Conservation (phyloP, 2,888 invertebrate species). For the Oscheius sp. region DNA sequence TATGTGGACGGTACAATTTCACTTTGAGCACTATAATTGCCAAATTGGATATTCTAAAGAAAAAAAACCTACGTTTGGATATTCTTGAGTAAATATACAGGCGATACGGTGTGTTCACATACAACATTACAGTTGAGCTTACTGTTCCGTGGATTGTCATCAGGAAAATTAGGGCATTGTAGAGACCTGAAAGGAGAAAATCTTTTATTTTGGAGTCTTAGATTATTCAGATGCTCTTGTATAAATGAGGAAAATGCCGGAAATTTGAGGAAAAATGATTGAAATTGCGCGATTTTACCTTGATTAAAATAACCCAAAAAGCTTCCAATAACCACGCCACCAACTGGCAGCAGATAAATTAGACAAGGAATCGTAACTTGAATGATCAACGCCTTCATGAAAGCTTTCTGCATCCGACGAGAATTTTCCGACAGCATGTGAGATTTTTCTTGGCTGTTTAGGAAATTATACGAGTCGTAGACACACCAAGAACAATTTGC, state of each 20-base stretch:
- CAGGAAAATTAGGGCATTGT: not conserved
- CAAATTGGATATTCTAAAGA: not conserved
- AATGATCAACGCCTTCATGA: not conserved
- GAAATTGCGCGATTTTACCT: not conserved
- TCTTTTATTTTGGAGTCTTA: too few relatives aligned
- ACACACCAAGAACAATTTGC: not conserved
- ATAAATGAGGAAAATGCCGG: too few relatives aligned
- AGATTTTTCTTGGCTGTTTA: not conserved
- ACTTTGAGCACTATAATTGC: not conserved
- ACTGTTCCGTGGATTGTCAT: not conserved
- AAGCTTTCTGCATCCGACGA: not conserved
- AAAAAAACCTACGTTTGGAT: not conserved
- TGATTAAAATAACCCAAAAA: not conserved
- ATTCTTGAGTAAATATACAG: not conserved
- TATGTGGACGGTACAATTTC: too few relatives aligned
- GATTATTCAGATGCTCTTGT: too few relatives aligned
- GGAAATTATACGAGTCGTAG: not conserved
- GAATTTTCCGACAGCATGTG: not conserved
- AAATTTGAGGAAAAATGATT: not conserved
- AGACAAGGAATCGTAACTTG: not conserved
- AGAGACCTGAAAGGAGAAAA: not conserved
- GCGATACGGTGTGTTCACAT: not conserved
- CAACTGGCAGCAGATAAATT: not conserved
- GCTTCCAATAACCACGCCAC: not conserved
- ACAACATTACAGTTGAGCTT: not conserved